Percentiles rank a stretch among this genome's conserved stretches.
These are phyloP conservation scores for Neotoxoptera formosana DNA, from an alignment of 1,140 invertebrate genomes.

Conservation along the genomic window DNA sequence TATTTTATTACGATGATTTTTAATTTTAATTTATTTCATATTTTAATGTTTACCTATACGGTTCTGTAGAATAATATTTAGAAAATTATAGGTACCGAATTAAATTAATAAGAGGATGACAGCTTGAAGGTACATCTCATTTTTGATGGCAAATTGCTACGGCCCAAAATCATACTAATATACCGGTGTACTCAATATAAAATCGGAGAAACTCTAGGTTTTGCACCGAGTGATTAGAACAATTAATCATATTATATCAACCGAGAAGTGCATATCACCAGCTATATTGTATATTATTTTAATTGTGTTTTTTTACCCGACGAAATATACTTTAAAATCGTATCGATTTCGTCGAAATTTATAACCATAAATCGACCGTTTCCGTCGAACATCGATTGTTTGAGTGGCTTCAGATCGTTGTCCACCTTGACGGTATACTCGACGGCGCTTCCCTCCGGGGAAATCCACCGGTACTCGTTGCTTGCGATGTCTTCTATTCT, in stretches of 20 bases:
- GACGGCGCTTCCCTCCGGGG: conserved; percentile 71
- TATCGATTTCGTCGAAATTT: conserved; percentile 43
- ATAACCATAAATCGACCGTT: conserved; percentile 60
- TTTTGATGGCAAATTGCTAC: not conserved
- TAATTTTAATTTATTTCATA: no score
- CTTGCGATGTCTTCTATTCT: conserved; percentile 73
- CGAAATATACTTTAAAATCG: conserved; percentile 19
- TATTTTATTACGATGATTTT: no score
- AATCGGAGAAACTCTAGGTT: not conserved
- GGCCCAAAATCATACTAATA: not conserved
- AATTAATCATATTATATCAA: not conserved
- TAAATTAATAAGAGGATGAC: no score
- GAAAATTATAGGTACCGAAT: no score
- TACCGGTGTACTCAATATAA: not conserved
- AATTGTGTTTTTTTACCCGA: not conserved
- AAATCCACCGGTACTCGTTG: conserved; percentile 74
- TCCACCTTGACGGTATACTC: conserved; percentile 72
- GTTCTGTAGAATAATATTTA: no score
- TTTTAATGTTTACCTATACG: no score
- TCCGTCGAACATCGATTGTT: conserved; percentile 60
- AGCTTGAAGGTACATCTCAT: not conserved
- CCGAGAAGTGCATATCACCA: not conserved
- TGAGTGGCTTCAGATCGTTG: conserved; percentile 60
- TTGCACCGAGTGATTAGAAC: no score
- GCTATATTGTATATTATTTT: not conserved